Conservation (phyloP, 1,140 invertebrate genomes). For the Conus betulinus region DNA sequence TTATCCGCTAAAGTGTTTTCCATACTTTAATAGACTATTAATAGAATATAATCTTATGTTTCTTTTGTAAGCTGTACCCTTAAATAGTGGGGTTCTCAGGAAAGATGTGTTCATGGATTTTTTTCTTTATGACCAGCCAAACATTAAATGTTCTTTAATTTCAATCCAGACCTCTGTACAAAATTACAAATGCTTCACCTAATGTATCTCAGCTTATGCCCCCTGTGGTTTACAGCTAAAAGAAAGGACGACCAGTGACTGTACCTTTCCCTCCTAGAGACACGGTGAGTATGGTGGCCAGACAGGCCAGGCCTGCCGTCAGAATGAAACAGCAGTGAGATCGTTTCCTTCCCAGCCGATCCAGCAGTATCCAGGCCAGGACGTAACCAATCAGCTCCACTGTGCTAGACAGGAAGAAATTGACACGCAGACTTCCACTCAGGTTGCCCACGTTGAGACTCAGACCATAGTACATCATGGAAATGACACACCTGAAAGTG, state of each 20-base stretch:
- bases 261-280: neutral
- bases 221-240: constrained; percentile 16
- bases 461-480: constrained; percentile 81
- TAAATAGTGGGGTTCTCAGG: too few relatives aligned
- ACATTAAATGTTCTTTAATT: neutral
- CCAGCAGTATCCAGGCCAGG: constrained; percentile 77
- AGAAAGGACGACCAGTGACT: too few relatives aligned
- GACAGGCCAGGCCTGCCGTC: constrained; percentile 12
- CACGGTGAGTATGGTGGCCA: constrained; percentile 21
- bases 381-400: constrained; percentile 87
- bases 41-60: too few relatives aligned
- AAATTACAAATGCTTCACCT: neutral
- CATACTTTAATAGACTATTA: too few relatives aligned
- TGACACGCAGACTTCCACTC: constrained; percentile 62
- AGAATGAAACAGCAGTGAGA: constrained; percentile 33
- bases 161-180: neutral
- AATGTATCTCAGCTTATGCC: neutral
- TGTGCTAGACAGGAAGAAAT: constrained; percentile 75
- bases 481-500: constrained; percentile 80
- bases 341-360: constrained; percentile 53
- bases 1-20: too few relatives aligned
- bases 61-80: too few relatives aligned
- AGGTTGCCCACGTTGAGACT: constrained; percentile 71
- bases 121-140: neutral
- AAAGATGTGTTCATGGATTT: too few relatives aligned